Conservation (phyloP, 2,113 vertebrate species). For the Cephalopterus ornatus region DNA sequence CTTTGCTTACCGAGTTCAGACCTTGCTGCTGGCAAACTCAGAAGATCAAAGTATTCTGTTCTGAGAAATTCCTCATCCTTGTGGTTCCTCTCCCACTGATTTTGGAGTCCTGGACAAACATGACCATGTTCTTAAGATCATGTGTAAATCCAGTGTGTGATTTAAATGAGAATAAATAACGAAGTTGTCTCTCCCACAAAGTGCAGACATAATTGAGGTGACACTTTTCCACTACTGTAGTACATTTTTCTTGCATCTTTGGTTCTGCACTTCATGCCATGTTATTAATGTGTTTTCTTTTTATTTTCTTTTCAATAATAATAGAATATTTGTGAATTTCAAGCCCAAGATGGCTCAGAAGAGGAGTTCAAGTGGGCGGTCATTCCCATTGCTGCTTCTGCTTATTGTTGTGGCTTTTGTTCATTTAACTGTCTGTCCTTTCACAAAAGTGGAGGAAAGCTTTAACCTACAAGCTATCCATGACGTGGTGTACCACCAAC, state of each 20-base stretch:
- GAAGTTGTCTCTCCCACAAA: not conserved
- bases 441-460: slow-evolving; percentile 96
- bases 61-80: not conserved
- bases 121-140: not conserved
- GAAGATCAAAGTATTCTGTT: not conserved
- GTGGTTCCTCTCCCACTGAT: not conserved
- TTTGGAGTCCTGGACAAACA: not conserved
- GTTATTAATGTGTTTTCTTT: not conserved
- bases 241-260: not conserved
- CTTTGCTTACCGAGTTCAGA: not conserved
- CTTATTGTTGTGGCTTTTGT: slow-evolving; percentile 69
- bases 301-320: not conserved
- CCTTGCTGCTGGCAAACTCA: not conserved
- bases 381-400: slow-evolving; percentile 68
- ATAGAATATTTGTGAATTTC: not conserved
- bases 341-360: slow-evolving; percentile 78
- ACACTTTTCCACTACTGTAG: not conserved
- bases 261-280: not conserved
- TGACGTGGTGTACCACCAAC: slow-evolving; percentile 88
- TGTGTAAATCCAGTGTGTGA: not conserved
- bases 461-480: slow-evolving; percentile 93
- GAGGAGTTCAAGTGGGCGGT: slow-evolving; percentile 27
- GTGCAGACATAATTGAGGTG: fast-evolving
- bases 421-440: slow-evolving; percentile 87
- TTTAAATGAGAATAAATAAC: not conserved